Conservation (phyloP, 2,797 vertebrate species). For the Parotocinclus haroldoi region DNA sequence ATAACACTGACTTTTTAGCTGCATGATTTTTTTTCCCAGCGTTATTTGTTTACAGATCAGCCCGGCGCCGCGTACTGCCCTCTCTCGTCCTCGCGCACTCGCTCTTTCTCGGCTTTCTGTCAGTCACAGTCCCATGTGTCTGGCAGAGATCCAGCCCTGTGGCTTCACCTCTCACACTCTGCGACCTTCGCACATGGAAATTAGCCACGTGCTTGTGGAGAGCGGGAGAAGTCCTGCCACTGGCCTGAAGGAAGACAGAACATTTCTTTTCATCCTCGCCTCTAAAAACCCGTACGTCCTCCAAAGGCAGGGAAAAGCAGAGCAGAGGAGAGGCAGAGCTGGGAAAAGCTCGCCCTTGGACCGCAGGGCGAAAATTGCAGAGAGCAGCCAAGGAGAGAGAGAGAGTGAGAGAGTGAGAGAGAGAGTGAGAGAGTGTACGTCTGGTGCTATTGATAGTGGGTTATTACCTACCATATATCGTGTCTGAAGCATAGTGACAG, state of each 20-base stretch:
- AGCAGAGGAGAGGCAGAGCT: constrained; percentile 55
- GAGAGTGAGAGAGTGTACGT: constrained; percentile 47
- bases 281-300: constrained; percentile 23
- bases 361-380: constrained; percentile 46
- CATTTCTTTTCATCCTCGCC: constrained; percentile 45
- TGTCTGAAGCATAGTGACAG: constrained; percentile 12
- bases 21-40: too few relatives aligned
- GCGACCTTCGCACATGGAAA: constrained; percentile 91
- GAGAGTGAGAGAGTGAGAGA: constrained; percentile 58
- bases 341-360: constrained; percentile 43
- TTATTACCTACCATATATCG: constrained; percentile 3
- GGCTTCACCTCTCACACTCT: constrained; percentile 74
- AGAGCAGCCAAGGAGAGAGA: constrained; percentile 32
- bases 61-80: neutral
- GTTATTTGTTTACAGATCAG: too few relatives aligned
- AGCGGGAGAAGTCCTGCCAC: constrained; percentile 67
- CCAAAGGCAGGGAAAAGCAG: constrained; percentile 42
- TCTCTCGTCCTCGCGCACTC: constrained; percentile 5
- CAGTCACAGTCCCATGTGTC: constrained; percentile 58
- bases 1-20: too few relatives aligned
- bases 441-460: constrained; percentile 15
- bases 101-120: constrained; percentile 15
- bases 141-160: constrained; percentile 74
- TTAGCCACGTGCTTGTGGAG: constrained; percentile 80
- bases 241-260: constrained; percentile 56